These are phyloP conservation scores for Cataglyphis albicans DNA, from an alignment of 2,888 invertebrate genomes.

Conservation along the genomic window DNA sequence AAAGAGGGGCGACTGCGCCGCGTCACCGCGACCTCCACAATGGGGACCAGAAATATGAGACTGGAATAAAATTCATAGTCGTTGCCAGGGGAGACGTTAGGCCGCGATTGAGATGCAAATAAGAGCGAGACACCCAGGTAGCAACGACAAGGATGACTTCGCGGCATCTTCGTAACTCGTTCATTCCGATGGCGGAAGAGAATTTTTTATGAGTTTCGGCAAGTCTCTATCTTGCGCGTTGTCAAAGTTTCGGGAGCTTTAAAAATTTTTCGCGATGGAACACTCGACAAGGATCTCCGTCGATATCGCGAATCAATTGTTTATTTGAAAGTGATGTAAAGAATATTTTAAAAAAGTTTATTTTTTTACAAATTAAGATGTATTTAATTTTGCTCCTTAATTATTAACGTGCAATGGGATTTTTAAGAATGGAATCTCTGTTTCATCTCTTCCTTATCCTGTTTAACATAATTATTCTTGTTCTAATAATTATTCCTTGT, in stretches of 20 bases:
- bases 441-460: background rate
- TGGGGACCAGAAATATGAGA: conserved; percentile 67
- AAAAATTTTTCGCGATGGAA: conserved; percentile 13
- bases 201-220: conserved; percentile 45
- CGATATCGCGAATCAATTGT: conserved; percentile 22
- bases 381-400: background rate
- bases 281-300: conserved; percentile 21
- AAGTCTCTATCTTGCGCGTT: conserved; percentile 47
- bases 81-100: conserved; percentile 66
- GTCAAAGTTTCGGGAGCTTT: conserved; percentile 14
- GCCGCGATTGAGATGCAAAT: conserved; percentile 76
- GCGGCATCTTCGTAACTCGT: conserved; percentile 48
- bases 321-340: conserved; percentile 19
- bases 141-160: conserved; percentile 32
- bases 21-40: conserved; percentile 60
- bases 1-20: conserved; percentile 24
- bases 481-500: background rate
- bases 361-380: background rate
- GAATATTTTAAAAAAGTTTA: conserved; percentile 28
- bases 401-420: background rate
- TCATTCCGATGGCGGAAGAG: conserved; percentile 30
- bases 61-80: conserved; percentile 71
- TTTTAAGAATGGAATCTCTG: background rate
- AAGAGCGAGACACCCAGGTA: conserved; percentile 59
- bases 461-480: background rate